Base-by-base conservation (phyloP, 1,140 invertebrate species). In the Thaumetopoea pityocampa region DNA sequence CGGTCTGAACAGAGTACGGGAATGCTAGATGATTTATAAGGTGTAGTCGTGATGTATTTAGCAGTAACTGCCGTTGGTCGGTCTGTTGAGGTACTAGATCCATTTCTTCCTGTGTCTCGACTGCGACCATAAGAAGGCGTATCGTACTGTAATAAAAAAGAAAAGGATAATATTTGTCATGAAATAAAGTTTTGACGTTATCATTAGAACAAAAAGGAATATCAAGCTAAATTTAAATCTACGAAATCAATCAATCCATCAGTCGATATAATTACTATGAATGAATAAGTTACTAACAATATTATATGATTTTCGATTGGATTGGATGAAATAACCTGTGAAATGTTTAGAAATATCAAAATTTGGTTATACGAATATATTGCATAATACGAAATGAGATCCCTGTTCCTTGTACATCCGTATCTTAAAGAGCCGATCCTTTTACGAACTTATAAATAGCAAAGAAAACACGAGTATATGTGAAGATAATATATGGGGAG, bases 1-100 rank as follows among this genome's bases (percentile, higher is more conserved):
- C 71, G 60, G 11, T 82, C 76, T n/a, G 64, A 49, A 35, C 42
- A 48, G 3, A 78, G 58, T 3, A 83, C 50, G 6, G 79, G 79
- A 17, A 83, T 83, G 36, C 71, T 83, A 6, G 79, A 80, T 3
- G 71, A 67, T 24, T 82, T 83, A 33, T 68, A 74, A 1, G 79
- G 67, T 1, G 76, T 74, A 0, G 63, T 68, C 36, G 51, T 71
- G 27, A 68, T 68, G 42, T 82, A 82, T 52, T 80, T 82, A 2
- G 76, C 71, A 20, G 76, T 78, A 18, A 82, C 76, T 14, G 67
- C 51, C 22, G 76, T 69, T 3, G 78, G 69, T 19, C 73, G 52
- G 11, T 82, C 76, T 9, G 65, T 41, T 1, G 67, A 37, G 14
- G 53, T 42, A 29, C 30, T 64, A 4, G 60, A 28, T 6, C 43